Percentiles rank a stretch among this genome's conserved stretches.
Conservation (phyloP, 2,797 vertebrate species). For the Pseudochirops cupreus region DNA sequence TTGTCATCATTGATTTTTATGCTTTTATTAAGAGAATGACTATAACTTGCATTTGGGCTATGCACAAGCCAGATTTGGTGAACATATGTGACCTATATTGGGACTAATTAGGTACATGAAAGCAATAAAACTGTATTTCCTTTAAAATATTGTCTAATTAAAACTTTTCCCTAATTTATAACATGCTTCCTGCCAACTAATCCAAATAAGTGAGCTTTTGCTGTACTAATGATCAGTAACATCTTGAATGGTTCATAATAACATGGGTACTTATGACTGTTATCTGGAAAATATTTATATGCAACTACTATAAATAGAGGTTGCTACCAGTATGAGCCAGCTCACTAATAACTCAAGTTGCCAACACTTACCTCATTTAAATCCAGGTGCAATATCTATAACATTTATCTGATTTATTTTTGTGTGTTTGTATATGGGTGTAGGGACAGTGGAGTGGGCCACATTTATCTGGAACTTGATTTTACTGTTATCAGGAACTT, state of each 20-base stretch:
- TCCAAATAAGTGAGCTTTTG: not conserved
- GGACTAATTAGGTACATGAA: not conserved
- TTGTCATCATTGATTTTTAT: not conserved
- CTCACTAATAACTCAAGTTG: not conserved
- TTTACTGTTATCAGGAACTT: not conserved
- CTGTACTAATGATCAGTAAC: not conserved
- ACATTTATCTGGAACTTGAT: not conserved
- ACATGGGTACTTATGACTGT: not conserved
- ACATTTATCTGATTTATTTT: not conserved
- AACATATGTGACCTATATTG: not conserved
- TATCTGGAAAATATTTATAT: constrained; percentile 4
- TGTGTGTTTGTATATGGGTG: not conserved
- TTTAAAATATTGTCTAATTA: not conserved
- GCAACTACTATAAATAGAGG: not conserved
- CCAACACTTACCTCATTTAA: not conserved
- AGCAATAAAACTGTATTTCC: not conserved
- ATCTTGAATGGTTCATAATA: not conserved
- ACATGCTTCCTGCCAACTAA: not conserved
- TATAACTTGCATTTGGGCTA: not conserved
- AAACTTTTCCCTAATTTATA: not conserved
- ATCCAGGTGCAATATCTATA: not conserved
- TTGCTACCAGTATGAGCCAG: not conserved
- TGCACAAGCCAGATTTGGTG: not conserved
- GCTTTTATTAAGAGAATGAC: not conserved
- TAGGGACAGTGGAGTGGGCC: not conserved